Base-by-base conservation (phyloP, 1,140 invertebrate species). In the Scaptomyza graminum region DNA sequence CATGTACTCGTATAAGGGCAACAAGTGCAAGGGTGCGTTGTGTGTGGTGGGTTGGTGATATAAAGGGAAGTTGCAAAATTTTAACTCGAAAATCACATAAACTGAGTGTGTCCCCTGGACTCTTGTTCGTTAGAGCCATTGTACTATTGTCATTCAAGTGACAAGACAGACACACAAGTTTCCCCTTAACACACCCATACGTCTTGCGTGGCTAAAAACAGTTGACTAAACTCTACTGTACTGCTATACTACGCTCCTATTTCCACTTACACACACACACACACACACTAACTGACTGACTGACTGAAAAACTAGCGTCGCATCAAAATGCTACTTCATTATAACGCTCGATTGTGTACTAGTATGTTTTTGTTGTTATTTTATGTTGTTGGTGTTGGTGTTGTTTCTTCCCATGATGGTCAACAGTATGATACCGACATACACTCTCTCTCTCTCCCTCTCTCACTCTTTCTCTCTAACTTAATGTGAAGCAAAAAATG, bases 271-370 rank as follows among this genome's bases (percentile, higher is more conserved):
- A 31, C 28, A 31, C 28, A 31, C 28, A 31, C 28, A 31, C 28
- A 12, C 12, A 12, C n/a, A 12, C n/a, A 41, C 2, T 9, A 2
- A 41, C 11, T 41, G 12, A 6, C 37, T 9, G 31, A 34, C 28
- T 31, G 28, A 31, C 5, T 31, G 28, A 31, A 12, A 39, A 39
- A 39, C 37, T 39, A 3, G 37, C 37, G 52, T 66, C 51, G 69
- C 76, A 76, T 76, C 76, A 85, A 79, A 56, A 85, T 76, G 74
- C 73, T 79, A 85, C 87, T 90, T 90, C 87, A 90, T 90, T 90
- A 90, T 90, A 82, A 78, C 87, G 74, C 78, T 79, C 81, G 78
- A 89, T 90, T 90, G 85, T 81, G 77, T 73, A 73, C 65, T 71
- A 70, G 18, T 47, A 66, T 73, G 72, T 73, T 64, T 44, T 64